A percentile compares a stretch with the other conserved stretches of the same genome.
Evolutionary conservation across 2,113 vertebrate species (phyloP).

Genomic region (Corvus hawaiiensis): DNA sequence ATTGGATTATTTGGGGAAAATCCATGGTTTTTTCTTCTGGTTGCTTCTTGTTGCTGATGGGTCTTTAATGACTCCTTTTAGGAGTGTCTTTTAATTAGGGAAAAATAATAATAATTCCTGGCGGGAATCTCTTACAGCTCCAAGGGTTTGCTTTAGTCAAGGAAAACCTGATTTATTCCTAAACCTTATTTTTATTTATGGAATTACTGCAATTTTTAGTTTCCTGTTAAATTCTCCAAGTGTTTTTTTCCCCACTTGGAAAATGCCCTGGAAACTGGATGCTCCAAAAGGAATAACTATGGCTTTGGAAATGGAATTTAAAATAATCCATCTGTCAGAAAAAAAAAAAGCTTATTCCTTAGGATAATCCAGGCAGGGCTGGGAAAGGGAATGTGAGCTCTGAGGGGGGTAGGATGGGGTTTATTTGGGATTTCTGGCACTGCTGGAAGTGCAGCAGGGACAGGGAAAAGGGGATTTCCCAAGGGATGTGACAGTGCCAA

Average conservation of each 20-base stretch:
- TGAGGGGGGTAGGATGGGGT: fast-evolving
- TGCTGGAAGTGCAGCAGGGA: background rate
- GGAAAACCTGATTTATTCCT: background rate
- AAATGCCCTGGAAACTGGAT: background rate
- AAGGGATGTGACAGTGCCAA: fast-evolving
- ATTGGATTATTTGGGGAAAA: background rate
- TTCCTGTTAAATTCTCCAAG: background rate
- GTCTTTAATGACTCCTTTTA: background rate
- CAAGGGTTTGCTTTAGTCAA: background rate
- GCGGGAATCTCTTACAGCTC: background rate
- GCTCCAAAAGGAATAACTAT: background rate
- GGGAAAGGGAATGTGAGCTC: fast-evolving
- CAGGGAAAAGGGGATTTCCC: fast-evolving
- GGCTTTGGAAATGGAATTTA: background rate
- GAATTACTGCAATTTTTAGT: background rate
- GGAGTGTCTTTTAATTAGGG: background rate
- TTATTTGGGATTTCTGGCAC: background rate
- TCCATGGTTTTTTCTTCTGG: fast-evolving
- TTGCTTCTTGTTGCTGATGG: background rate
- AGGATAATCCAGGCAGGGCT: background rate
- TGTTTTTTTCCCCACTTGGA: background rate
- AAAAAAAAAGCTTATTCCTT: background rate
- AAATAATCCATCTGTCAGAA: background rate
- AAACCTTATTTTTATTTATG: background rate
- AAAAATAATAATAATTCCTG: background rate